phyloP scores from a whole-genome alignment of 2,797 vertebrate genomes.

The Cebuella pygmaea region DNA sequence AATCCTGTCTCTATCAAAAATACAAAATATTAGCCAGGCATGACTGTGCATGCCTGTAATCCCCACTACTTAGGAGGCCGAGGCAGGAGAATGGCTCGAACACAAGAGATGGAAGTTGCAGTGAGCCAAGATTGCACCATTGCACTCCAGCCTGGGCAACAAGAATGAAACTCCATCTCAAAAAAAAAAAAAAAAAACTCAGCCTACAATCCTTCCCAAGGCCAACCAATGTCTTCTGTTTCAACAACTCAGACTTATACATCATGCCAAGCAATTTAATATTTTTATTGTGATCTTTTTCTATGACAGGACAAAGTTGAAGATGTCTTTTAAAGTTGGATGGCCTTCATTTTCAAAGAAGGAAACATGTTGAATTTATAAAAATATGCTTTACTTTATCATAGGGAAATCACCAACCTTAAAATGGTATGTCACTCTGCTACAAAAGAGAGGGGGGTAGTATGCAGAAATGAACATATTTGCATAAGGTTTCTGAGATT shows the following conservation, averaged over 20 bases:
- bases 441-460: neutral
- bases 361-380: neutral
- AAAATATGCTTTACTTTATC: conserved; percentile 12
- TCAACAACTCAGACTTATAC: neutral
- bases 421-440: neutral
- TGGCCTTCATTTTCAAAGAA: conserved; percentile 25
- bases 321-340: conserved; percentile 46
- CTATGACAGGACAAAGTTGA: neutral
- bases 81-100: neutral
- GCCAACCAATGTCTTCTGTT: neutral
- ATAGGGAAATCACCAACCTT: neutral
- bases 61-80: neutral
- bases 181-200: neutral
- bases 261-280: neutral
- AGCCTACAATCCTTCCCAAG: neutral
- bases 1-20: neutral
- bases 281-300: neutral
- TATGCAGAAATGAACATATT: neutral
- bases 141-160: neutral
- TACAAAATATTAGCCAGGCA: neutral
- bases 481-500: neutral
- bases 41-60: neutral
- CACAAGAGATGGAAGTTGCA: neutral
- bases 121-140: neutral
- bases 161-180: neutral